Percentiles rank a stretch among this genome's conserved stretches.
Conservation (phyloP, 92 coral and sea anemone genomes). For the Hydrozoanthus gracilis region DNA sequence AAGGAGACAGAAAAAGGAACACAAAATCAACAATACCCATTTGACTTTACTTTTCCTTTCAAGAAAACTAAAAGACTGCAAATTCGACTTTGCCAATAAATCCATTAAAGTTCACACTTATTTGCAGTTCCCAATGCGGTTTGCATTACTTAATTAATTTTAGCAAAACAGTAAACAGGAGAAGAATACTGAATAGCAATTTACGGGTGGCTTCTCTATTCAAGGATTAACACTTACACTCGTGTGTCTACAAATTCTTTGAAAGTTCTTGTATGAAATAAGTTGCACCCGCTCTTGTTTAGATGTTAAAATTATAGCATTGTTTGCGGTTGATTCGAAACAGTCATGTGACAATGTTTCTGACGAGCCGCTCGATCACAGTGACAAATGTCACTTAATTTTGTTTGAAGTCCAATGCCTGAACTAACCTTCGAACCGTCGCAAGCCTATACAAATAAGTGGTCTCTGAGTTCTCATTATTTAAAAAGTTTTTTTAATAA, state of each 20-base stretch:
- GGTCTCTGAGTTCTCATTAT: too few species aligned
- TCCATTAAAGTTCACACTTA: background rate
- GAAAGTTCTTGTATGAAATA: background rate
- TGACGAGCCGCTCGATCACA: too few species aligned
- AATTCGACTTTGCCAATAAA: background rate
- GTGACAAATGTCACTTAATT: too few species aligned
- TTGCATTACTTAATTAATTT: background rate
- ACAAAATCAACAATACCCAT: conserved; percentile 30
- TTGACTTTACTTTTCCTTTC: conserved; percentile 18
- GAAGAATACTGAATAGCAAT: conserved; percentile 1
- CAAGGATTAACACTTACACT: conserved; percentile 26
- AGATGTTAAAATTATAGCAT: conserved; percentile 7
- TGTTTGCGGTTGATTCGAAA: background rate
- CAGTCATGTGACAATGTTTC: too few species aligned
- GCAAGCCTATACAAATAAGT: too few species aligned
- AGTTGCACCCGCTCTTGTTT: conserved; percentile 13
- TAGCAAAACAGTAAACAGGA: background rate
- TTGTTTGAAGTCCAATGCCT: too few species aligned
- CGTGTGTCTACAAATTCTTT: conserved; percentile 5
- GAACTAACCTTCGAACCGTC: too few species aligned
- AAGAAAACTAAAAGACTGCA: background rate
- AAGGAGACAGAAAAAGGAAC: conserved; percentile 39
- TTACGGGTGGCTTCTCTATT: conserved; percentile 27
- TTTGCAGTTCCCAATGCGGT: background rate
- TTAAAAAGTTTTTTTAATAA: too few species aligned